A percentile compares a stretch with the other conserved stretches of the same genome.
These are phyloP conservation scores for Stegodyphus dumicola DNA, from an alignment of 1,140 invertebrate species.

Conservation along the genomic window DNA sequence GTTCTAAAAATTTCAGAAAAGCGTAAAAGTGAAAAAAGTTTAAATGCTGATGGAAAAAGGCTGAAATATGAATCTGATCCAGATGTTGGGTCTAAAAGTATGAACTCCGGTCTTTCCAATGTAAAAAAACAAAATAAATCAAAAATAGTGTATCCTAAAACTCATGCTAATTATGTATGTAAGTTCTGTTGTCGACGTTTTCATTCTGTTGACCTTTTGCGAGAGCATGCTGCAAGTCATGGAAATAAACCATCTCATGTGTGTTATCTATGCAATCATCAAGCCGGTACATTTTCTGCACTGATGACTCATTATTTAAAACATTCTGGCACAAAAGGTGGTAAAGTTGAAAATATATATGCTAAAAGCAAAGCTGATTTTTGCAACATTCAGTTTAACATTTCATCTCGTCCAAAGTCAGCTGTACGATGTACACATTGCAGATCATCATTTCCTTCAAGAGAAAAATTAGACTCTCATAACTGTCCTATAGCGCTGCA, in stretches of 20 bases:
- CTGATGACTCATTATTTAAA: conserved; percentile 50
- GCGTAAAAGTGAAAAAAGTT: neutral
- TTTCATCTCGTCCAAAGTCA: neutral
- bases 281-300: conserved; percentile 35
- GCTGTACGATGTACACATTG: conserved; percentile 13
- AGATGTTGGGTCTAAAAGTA: neutral
- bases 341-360: conserved; percentile 1
- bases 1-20: neutral
- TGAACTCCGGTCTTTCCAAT: too few relatives aligned
- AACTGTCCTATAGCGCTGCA: neutral
- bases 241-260: conserved; percentile 37
- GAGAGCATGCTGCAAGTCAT: conserved; percentile 8
- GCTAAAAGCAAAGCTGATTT: neutral
- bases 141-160: conserved; percentile 5
- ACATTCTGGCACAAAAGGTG: conserved; percentile 24
- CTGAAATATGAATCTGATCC: neutral
- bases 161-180: conserved; percentile 16
- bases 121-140: neutral
- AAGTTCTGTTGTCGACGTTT: conserved; percentile 47
- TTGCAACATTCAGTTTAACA: neutral
- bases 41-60: neutral
- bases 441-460: conserved; percentile 20
- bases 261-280: conserved; percentile 36
- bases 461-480: conserved; percentile 23
- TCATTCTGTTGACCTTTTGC: conserved; percentile 11